Evolutionary conservation across 2,888 invertebrate species (phyloP).

Genomic region (Andrena bicolor): DNA sequence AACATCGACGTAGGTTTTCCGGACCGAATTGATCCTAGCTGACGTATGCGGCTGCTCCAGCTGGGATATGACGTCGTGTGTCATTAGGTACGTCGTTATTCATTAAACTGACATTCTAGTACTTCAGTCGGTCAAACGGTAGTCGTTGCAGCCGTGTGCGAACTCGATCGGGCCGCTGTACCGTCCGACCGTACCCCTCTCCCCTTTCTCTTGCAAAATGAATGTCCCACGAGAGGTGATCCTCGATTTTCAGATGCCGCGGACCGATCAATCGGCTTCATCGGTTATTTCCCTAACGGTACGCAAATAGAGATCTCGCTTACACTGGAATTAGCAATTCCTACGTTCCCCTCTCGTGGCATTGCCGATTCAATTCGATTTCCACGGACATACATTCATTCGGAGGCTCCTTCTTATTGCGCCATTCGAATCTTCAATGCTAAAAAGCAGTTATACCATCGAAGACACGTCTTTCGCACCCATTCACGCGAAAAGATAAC

Average conservation of each 20-base stretch:
- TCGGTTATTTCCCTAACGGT: constrained; percentile 36
- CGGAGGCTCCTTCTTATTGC: not conserved
- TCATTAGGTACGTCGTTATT: constrained; percentile 76
- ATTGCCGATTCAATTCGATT: not conserved
- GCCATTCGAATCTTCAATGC: too few species aligned
- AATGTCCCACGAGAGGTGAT: constrained; percentile 34
- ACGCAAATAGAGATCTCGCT: constrained; percentile 3
- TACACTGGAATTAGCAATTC: not conserved
- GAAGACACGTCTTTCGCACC: not conserved
- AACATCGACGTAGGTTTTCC: constrained; percentile 59
- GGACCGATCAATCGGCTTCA: constrained; percentile 34
- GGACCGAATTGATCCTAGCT: constrained; percentile 66
- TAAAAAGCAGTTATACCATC: too few species aligned
- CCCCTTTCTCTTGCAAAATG: constrained; percentile 38
- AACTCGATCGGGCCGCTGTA: constrained; percentile 11
- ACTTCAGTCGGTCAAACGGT: constrained; percentile 74
- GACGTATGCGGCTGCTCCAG: constrained; percentile 56
- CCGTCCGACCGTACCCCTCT: not conserved
- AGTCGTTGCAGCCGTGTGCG: constrained; percentile 68
- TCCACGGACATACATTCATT: too few species aligned
- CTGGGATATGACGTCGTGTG: constrained; percentile 74
- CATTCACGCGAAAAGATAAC: not conserved
- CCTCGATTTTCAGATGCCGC: constrained; percentile 28
- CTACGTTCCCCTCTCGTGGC: not conserved
- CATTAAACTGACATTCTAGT: constrained; percentile 73